Conservation (phyloP, 1,140 invertebrate genomes). For the Drosophila nikananu region DNA sequence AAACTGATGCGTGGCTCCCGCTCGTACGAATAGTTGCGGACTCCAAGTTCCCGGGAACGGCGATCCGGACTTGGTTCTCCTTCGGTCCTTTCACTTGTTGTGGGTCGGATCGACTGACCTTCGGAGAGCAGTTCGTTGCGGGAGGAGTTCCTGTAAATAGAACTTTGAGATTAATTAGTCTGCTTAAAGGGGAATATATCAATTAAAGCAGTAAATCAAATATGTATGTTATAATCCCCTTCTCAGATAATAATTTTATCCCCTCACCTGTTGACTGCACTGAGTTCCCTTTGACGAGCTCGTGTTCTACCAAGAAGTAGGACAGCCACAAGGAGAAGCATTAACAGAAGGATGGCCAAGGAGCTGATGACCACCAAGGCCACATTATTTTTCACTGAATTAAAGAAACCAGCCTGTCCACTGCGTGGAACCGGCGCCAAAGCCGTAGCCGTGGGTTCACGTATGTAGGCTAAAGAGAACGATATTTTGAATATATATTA, state of each 20-base stretch:
- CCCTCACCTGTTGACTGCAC: constrained; percentile 61
- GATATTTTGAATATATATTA: too few relatives aligned
- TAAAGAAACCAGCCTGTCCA: constrained; percentile 88
- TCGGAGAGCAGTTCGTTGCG: constrained; percentile 80
- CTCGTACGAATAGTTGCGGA: constrained; percentile 77
- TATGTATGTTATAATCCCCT: not conserved
- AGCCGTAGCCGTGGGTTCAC: constrained; percentile 87
- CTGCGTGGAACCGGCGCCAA: constrained; percentile 88
- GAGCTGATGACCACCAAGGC: constrained; percentile 85
- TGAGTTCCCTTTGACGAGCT: constrained; percentile 86
- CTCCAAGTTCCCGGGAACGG: constrained; percentile 62
- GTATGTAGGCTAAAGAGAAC: constrained; percentile 88
- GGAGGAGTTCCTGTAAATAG: constrained; percentile 60
- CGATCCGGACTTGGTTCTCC: constrained; percentile 53
- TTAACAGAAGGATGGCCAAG: constrained; percentile 87
- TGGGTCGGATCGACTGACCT: constrained; percentile 68
- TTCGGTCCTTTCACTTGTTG: constrained; percentile 58
- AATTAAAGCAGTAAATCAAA: not conserved
- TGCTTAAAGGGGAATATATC: fast-evolving
- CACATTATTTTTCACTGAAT: constrained; percentile 86
- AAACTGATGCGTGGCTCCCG: constrained; percentile 74
- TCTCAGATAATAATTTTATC: not conserved
- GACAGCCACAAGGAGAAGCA: constrained; percentile 88
- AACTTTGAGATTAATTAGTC: not conserved
- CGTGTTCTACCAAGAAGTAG: constrained; percentile 87